Percentiles rank a stretch among this genome's conserved stretches.
These are phyloP conservation scores for Sebastes paucispinis DNA, from an alignment of 2,797 vertebrate species.

Conservation along the genomic window DNA sequence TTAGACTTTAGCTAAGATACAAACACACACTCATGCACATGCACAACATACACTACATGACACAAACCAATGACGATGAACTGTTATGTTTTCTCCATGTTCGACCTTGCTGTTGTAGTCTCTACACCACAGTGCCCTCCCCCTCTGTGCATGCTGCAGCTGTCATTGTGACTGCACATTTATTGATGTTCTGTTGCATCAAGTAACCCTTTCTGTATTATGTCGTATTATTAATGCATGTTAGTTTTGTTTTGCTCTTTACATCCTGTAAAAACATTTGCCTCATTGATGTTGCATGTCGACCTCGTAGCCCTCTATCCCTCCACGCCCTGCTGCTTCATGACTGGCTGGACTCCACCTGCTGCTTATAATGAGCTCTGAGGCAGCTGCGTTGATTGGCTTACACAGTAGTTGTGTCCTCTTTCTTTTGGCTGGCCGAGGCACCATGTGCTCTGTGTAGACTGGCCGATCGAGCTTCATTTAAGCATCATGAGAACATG, in stretches of 20 bases:
- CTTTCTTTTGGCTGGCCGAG: slow-evolving; percentile 18
- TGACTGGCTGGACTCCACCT: slow-evolving; percentile 12
- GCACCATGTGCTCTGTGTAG: slow-evolving; percentile 8
- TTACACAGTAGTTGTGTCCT: background rate
- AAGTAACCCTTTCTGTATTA: slow-evolving; percentile 4
- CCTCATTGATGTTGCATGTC: slow-evolving; percentile 37
- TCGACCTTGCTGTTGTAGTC: slow-evolving; percentile 40
- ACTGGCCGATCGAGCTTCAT: slow-evolving; percentile 3
- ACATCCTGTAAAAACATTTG: background rate
- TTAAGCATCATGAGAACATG: slow-evolving; percentile 8
- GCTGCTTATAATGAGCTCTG: slow-evolving; percentile 23
- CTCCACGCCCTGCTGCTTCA: slow-evolving; percentile 5
- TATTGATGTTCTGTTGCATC: slow-evolving; percentile 48
- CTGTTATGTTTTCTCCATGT: slow-evolving; percentile 23
- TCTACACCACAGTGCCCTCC: slow-evolving; percentile 17
- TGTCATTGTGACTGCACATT: slow-evolving; percentile 39
- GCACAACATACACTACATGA: background rate
- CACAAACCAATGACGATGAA: slow-evolving; percentile 7
- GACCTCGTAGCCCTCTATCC: background rate
- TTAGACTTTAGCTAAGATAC: background rate
- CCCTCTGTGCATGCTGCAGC: slow-evolving; percentile 30
- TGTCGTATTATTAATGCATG: background rate
- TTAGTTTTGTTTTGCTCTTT: slow-evolving; percentile 12
- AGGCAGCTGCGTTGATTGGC: slow-evolving; percentile 12
- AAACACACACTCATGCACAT: background rate